phyloP scores from a whole-genome alignment of 2,888 invertebrate genomes.

The Heliconius sara region DNA sequence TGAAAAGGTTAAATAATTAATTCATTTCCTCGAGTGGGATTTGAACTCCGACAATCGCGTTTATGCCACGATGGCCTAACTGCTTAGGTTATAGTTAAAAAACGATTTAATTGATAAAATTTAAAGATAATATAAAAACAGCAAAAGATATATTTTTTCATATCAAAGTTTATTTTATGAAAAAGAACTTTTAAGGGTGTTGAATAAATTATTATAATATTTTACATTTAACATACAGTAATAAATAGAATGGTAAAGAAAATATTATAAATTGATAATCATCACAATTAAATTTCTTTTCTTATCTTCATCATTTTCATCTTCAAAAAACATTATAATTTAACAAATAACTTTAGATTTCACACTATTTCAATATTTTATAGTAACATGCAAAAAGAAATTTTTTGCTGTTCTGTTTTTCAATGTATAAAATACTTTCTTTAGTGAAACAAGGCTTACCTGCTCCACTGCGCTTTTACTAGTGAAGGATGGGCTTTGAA shows the following conservation, averaged over 20 bases:
- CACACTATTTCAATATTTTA: background rate
- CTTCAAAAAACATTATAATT: background rate
- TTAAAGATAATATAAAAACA: too few relatives aligned
- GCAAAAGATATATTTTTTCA: too few relatives aligned
- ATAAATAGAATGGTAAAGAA: background rate
- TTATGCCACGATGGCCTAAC: too few relatives aligned
- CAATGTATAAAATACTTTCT: slow-evolving; percentile 15
- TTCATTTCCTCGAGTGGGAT: background rate
- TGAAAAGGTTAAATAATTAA: background rate
- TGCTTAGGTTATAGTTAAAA: too few relatives aligned
- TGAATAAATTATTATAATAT: background rate
- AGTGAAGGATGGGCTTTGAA: slow-evolving; percentile 31
- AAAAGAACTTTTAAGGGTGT: too few relatives aligned
- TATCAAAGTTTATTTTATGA: too few relatives aligned
- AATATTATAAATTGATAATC: background rate
- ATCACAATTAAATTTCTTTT: background rate
- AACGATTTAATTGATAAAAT: too few relatives aligned
- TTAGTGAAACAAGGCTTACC: slow-evolving; percentile 9
- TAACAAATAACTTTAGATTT: background rate
- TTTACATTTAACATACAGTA: background rate
- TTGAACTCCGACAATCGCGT: too few relatives aligned
- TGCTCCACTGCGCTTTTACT: slow-evolving; percentile 7
- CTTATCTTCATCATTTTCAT: too few relatives aligned
- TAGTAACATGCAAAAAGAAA: background rate
- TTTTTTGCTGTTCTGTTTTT: background rate